A percentile compares a stretch with the other conserved stretches of the same genome.
These are phyloP conservation scores for Linnaemya tessellans DNA, from an alignment of 2,888 invertebrate genomes.

Conservation along the genomic window DNA sequence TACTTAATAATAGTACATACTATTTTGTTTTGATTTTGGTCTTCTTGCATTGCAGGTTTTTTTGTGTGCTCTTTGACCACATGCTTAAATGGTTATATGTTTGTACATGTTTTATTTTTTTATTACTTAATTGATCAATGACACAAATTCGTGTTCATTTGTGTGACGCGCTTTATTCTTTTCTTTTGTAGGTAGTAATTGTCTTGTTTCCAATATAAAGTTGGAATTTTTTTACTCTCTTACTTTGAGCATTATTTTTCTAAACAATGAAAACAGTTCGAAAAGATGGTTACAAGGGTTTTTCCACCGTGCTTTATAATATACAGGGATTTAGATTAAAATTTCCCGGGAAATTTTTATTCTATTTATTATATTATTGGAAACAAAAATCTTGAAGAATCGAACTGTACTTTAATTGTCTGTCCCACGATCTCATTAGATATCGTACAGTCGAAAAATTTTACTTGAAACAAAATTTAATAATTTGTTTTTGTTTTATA, in stretches of 20 bases:
- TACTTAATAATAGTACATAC: not conserved
- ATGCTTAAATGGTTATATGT: not conserved
- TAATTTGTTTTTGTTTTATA: no score
- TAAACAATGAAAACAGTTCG: not conserved
- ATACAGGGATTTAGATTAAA: not conserved
- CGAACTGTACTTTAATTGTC: no score
- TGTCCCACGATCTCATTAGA: no score
- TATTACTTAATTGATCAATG: conserved; percentile 48
- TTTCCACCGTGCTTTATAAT: not conserved
- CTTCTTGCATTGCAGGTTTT: conserved; percentile 30
- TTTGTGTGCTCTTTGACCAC: not conserved
- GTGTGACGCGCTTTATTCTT: not conserved
- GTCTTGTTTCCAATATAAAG: not conserved
- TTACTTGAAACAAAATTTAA: no score
- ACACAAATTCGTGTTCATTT: conserved; percentile 44
- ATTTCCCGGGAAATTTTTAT: not conserved
- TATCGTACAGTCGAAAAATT: no score
- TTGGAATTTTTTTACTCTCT: not conserved
- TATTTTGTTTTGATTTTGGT: conserved; percentile 65
- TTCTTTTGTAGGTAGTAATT: not conserved
- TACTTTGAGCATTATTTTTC: not conserved
- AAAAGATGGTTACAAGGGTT: not conserved
- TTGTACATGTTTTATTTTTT: not conserved
- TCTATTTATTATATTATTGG: no score
- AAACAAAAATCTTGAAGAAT: no score